Evolutionary conservation across 2,888 invertebrate species (phyloP).

Genomic region (Magallana nippona): DNA sequence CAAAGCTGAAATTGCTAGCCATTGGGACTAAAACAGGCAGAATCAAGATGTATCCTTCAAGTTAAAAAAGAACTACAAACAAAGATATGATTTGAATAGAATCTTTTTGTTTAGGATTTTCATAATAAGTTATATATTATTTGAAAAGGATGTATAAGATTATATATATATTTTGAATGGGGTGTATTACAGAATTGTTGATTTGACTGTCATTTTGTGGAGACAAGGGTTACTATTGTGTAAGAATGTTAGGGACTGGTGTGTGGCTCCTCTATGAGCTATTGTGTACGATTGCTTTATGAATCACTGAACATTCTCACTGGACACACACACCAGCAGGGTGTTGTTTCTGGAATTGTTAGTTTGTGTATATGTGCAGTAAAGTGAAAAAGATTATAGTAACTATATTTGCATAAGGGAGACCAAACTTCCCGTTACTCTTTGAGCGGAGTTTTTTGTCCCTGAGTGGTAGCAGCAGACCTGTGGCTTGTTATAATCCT

Average conservation of each 20-base stretch:
- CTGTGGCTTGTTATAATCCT: slow-evolving; percentile 1
- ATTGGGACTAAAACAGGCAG: slow-evolving; percentile 96
- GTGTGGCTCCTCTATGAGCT: background rate
- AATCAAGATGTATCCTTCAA: slow-evolving; percentile 87
- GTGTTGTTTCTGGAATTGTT: background rate
- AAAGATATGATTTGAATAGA: background rate
- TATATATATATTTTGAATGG: no score
- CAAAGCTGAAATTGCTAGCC: slow-evolving; percentile 91
- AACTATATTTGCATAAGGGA: background rate
- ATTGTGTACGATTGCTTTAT: background rate
- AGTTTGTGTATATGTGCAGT: background rate
- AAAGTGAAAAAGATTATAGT: background rate
- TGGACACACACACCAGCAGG: slow-evolving; percentile 6
- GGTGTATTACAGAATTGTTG: no score
- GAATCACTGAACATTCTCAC: background rate
- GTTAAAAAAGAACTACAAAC: background rate
- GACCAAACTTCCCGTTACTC: background rate
- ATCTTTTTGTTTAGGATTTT: no score
- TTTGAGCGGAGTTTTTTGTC: background rate
- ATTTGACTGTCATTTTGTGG: no score
- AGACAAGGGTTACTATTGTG: background rate
- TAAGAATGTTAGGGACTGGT: background rate
- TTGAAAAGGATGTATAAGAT: no score
- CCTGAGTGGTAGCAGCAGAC: background rate
- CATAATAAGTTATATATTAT: no score